These are phyloP conservation scores for Metopolophium dirhodum DNA, from an alignment of 1,140 invertebrate species.

Conservation along the genomic window DNA sequence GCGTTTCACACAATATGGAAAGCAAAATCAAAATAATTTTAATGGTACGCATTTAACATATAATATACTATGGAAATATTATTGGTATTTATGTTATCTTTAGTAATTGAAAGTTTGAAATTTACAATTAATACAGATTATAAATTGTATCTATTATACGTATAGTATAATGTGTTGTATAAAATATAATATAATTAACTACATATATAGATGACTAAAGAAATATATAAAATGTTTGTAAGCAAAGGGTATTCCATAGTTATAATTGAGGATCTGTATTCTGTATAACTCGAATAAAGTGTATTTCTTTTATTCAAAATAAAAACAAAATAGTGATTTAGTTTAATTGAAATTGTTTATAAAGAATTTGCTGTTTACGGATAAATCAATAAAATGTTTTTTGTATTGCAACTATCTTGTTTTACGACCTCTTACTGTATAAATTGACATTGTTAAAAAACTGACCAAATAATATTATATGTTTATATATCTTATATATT, in stretches of 20 bases:
- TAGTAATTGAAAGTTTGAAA: background rate
- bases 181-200: too few species aligned
- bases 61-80: background rate
- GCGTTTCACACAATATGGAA: background rate
- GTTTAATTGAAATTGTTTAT: constrained; percentile 1
- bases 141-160: too few species aligned
- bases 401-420: background rate
- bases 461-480: background rate
- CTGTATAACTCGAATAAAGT: background rate
- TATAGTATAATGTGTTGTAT: too few species aligned
- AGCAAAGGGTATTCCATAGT: background rate
- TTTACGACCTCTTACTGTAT: background rate
- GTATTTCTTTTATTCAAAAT: background rate
- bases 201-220: background rate
- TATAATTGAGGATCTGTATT: background rate
- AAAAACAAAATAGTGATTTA: background rate
- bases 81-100: too few species aligned
- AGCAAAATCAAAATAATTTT: background rate
- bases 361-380: background rate
- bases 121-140: background rate
- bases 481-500: background rate
- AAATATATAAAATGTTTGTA: background rate
- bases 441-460: background rate
- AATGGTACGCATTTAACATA: background rate
- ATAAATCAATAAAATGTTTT: background rate